phyloP scores from a whole-genome alignment of 2,113 vertebrate species.

The Cyprichromis sp. region DNA sequence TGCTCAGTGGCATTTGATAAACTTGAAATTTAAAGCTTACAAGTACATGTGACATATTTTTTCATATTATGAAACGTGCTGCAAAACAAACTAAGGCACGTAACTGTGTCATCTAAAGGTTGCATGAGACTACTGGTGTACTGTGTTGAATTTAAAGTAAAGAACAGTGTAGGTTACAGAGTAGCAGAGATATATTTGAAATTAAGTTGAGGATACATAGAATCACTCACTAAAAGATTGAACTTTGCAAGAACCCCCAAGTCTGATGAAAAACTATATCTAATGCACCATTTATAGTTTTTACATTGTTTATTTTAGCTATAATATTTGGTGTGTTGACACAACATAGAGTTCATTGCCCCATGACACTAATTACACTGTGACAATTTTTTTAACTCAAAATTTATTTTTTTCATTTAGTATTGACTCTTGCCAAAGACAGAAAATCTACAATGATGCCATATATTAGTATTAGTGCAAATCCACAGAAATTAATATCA shows the following conservation, averaged over 20 bases:
- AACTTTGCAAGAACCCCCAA: neutral
- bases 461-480: neutral
- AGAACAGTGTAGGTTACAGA: neutral
- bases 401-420: fast-evolving
- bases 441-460: neutral
- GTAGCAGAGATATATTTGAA: neutral
- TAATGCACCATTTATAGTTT: neutral
- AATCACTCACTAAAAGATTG: neutral
- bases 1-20: neutral
- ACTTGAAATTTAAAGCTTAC: neutral
- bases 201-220: neutral
- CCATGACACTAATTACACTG: neutral
- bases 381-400: neutral
- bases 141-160: neutral
- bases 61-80: fast-evolving
- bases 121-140: neutral
- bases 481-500: neutral
- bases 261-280: neutral
- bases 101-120: neutral
- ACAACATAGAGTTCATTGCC: neutral
- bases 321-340: neutral
- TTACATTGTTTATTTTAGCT: neutral
- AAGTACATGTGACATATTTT: neutral
- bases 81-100: neutral
- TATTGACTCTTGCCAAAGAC: neutral